Evolutionary conservation across 2,888 invertebrate species (phyloP).

Genomic region (Tenthredo distinguenda): DNA sequence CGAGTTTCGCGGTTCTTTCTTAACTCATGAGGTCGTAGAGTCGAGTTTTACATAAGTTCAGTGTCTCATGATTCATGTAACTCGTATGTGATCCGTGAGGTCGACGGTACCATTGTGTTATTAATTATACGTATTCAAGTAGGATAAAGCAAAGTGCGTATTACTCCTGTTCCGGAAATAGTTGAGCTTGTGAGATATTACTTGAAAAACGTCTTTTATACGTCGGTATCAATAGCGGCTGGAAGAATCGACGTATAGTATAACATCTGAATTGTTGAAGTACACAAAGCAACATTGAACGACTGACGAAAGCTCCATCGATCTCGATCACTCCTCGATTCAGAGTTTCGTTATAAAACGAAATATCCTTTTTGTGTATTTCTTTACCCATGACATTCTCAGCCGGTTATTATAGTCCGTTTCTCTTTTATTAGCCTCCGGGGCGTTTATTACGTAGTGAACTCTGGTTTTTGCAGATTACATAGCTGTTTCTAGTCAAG

Average conservation of each 20-base stretch:
- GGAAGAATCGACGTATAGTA: too few species aligned
- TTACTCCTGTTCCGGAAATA: not conserved
- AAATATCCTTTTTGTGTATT: not conserved
- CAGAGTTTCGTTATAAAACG: not conserved
- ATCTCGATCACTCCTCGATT: not conserved
- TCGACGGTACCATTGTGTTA: not conserved
- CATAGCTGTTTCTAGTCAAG: not conserved
- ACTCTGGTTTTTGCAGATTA: not conserved
- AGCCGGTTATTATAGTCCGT: not conserved
- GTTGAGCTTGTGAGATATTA: too few species aligned
- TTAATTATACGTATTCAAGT: not conserved
- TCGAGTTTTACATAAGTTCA: too few species aligned
- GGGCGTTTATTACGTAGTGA: not conserved
- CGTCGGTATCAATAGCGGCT: too few species aligned
- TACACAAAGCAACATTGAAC: not conserved
- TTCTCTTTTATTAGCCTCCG: not conserved
- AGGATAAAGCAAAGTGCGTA: not conserved
- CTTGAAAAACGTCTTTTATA: too few species aligned
- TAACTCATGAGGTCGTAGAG: not conserved
- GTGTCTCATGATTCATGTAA: not conserved
- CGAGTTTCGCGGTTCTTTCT: not conserved
- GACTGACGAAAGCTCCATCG: not conserved
- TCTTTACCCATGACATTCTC: not conserved
- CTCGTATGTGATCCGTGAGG: not conserved
- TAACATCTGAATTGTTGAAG: not conserved